phyloP scores from a whole-genome alignment of 2,113 vertebrate genomes.

The Chlorocebus sabaeus region DNA sequence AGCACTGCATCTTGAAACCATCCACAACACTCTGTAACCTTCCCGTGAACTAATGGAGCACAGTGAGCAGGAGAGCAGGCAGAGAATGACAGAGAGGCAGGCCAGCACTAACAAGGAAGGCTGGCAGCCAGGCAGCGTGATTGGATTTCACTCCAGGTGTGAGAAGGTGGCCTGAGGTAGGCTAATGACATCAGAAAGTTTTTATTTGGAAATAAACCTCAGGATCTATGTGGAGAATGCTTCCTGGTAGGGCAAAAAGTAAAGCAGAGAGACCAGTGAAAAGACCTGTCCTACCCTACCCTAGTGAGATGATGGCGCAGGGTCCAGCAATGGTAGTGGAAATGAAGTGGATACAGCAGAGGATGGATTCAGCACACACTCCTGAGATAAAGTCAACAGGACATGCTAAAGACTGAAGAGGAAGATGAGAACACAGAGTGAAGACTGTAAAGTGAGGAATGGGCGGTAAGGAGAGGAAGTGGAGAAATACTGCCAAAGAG shows the following conservation, averaged over 20 bases:
- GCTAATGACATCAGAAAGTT: background rate
- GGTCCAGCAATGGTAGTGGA: accelerated
- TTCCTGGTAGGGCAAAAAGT: background rate
- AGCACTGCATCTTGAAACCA: background rate
- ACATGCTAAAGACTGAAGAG: background rate
- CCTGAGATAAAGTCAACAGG: background rate
- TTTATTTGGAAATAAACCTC: background rate
- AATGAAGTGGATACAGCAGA: background rate
- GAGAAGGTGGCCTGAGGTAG: background rate
- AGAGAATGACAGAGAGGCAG: background rate
- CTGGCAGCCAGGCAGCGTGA: background rate
- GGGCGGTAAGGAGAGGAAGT: background rate
- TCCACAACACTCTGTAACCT: background rate
- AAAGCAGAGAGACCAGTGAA: background rate
- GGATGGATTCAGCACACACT: background rate
- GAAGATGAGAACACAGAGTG: background rate
- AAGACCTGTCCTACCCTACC: background rate
- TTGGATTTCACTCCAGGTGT: background rate
- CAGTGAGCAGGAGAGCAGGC: background rate
- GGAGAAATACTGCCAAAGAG: background rate
- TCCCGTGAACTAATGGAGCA: background rate
- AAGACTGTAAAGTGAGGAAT: background rate
- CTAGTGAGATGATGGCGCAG: background rate
- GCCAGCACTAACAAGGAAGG: background rate
- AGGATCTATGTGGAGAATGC: background rate